Percentiles rank a stretch among this genome's conserved stretches.
These are phyloP conservation scores for Rhinolophus ferrumequinum DNA, from an alignment of 2,113 vertebrate species.

Conservation along the genomic window DNA sequence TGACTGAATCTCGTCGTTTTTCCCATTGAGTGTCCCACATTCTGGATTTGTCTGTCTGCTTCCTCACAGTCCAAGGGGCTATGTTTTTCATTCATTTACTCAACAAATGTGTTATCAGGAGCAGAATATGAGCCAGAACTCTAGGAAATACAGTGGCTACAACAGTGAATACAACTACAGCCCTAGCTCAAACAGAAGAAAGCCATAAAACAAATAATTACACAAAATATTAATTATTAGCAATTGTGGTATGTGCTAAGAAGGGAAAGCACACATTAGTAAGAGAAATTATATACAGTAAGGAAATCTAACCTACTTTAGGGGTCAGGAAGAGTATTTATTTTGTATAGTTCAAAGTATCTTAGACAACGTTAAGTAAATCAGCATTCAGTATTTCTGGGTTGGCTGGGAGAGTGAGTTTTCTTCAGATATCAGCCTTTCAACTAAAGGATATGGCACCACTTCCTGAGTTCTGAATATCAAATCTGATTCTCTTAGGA, in stretches of 20 bases:
- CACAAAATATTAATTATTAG: not conserved
- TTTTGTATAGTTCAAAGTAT: not conserved
- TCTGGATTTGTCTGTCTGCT: not conserved
- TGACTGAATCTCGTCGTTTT: not conserved
- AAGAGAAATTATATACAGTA: not conserved
- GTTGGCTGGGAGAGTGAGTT: not conserved
- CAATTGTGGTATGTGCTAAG: not conserved
- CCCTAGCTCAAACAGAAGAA: slow-evolving; percentile 25
- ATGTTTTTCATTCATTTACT: slow-evolving; percentile 19
- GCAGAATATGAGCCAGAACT: not conserved
- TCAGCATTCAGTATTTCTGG: not conserved
- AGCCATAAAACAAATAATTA: not conserved
- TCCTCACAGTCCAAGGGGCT: not conserved
- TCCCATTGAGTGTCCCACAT: not conserved
- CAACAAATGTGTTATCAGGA: not conserved
- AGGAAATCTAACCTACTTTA: not conserved
- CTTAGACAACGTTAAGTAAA: not conserved
- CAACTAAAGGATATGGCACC: not conserved
- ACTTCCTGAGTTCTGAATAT: not conserved
- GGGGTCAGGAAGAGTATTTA: not conserved
- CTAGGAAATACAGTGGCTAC: not conserved
- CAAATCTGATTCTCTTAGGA: not conserved
- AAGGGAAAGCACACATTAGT: not conserved
- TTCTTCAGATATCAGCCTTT: slow-evolving; percentile 8
- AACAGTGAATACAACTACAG: not conserved